Conservation (phyloP, 2,888 invertebrate genomes). For the Graphium colonna region DNA sequence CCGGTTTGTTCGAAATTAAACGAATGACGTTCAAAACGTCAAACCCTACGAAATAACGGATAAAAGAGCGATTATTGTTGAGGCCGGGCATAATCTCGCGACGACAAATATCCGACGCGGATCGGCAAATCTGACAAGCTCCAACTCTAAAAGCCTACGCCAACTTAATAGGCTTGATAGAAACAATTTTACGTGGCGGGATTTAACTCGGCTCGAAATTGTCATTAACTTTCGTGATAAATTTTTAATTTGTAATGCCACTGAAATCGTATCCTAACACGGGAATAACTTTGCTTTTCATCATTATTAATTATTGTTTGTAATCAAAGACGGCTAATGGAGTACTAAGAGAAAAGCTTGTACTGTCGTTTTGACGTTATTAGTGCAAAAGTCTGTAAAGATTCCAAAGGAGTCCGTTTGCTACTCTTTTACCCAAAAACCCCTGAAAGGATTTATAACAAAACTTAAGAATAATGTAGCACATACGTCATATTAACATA, state of each 20-base stretch:
- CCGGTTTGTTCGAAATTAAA: conserved; percentile 1
- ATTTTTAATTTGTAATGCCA: conserved; percentile 7
- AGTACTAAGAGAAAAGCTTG: too few relatives aligned
- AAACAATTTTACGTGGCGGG: conserved; percentile 15
- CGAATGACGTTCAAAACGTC: not conserved
- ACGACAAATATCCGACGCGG: conserved; percentile 23
- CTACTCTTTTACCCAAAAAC: too few relatives aligned
- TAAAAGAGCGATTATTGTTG: conserved; percentile 10
- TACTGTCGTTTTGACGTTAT: too few relatives aligned
- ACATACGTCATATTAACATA: too few relatives aligned
- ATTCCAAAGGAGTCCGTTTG: too few relatives aligned
- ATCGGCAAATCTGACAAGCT: conserved; percentile 22
- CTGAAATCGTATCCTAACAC: not conserved
- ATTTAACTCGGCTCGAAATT: conserved; percentile 17
- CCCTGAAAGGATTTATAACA: too few relatives aligned
- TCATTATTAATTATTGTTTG: not conserved
- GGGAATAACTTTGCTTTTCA: not conserved
- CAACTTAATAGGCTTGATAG: conserved; percentile 20
- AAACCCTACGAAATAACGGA: not conserved
- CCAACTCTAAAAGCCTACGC: conserved; percentile 15
- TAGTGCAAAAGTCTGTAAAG: too few relatives aligned
- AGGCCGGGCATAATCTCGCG: conserved; percentile 8
- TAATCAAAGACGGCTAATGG: too few relatives aligned
- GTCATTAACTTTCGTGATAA: conserved; percentile 15
- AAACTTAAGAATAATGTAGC: too few relatives aligned